Conservation (phyloP, 2,888 invertebrate species). For the Synergus umbraculus region DNA sequence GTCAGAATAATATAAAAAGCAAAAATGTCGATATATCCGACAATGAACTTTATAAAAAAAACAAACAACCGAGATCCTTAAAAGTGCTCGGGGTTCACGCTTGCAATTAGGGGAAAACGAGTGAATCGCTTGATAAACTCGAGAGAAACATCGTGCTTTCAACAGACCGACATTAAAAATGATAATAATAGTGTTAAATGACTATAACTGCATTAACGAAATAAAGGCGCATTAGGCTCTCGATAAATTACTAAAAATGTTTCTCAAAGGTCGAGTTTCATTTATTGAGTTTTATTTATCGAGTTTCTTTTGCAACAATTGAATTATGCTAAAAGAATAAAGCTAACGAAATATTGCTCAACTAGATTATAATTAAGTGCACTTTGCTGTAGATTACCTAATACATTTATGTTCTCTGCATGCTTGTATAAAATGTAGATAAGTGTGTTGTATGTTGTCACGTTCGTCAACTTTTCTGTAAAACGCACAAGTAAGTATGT, state of each 20-base stretch:
- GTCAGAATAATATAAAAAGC: not conserved
- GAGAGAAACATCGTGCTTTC: not conserved
- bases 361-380: slow-evolving; percentile 9
- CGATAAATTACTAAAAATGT: slow-evolving; percentile 4
- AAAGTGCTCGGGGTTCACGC: slow-evolving; percentile 7
- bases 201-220: not conserved
- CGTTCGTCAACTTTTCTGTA: slow-evolving; percentile 15
- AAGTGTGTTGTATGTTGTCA: not conserved
- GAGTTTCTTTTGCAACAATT: not conserved
- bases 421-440: not conserved
- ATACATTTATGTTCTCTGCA: not conserved
- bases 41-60: not conserved
- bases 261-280: not conserved
- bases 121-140: slow-evolving; percentile 28
- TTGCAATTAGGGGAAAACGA: slow-evolving; percentile 41
- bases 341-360: slow-evolving; percentile 19
- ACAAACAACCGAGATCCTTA: not conserved
- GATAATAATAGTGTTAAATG: not conserved
- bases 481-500: slow-evolving; percentile 48
- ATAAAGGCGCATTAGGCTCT: slow-evolving; percentile 9
- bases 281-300: not conserved
- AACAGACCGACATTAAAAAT: not conserved
- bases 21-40: not conserved
- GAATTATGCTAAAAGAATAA: slow-evolving; percentile 8
- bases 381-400: not conserved